A percentile compares a stretch with the other conserved stretches of the same genome.
These are phyloP conservation scores for Sphaerophoria taeniata DNA, from an alignment of 2,888 invertebrate genomes.

Conservation along the genomic window DNA sequence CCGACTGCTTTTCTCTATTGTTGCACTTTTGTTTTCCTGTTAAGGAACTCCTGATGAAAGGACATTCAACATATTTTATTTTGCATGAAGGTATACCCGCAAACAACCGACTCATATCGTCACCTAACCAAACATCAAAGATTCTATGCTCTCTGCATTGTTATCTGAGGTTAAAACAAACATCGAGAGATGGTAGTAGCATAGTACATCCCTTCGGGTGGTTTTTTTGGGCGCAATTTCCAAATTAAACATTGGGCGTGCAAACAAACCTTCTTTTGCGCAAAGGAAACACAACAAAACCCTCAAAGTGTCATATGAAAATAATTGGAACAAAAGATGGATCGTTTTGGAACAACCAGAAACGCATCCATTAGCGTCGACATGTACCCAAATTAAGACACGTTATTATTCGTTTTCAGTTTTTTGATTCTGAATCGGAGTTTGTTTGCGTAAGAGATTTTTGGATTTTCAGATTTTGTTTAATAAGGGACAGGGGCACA, in stretches of 20 bases:
- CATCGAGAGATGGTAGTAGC: slow-evolving; percentile 20
- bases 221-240: slow-evolving; percentile 41
- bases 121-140: slow-evolving; percentile 70
- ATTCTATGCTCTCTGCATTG: slow-evolving; percentile 20
- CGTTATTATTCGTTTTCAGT: slow-evolving; percentile 19
- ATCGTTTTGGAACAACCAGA: slow-evolving; percentile 57
- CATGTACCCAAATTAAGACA: slow-evolving; percentile 62
- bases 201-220: slow-evolving; percentile 15
- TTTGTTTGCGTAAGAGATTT: slow-evolving; percentile 76
- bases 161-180: slow-evolving; percentile 71
- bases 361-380: slow-evolving; percentile 58
- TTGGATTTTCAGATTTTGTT: slow-evolving; percentile 57
- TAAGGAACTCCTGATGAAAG: slow-evolving; percentile 42
- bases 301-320: slow-evolving; percentile 73
- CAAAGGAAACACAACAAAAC: slow-evolving; percentile 50
- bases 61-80: slow-evolving; percentile 71
- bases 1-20: slow-evolving; percentile 45
- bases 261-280: slow-evolving; percentile 27
- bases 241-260: slow-evolving; percentile 48
- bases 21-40: slow-evolving; percentile 69
- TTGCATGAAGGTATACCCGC: slow-evolving; percentile 56
- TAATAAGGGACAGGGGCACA: background rate
- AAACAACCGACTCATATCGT: slow-evolving; percentile 42
- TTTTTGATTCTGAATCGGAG: slow-evolving; percentile 6
- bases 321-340: slow-evolving; percentile 73